A percentile compares a stretch with the other conserved stretches of the same genome.
phyloP scores from a whole-genome alignment of 2,113 vertebrate species.

The Opisthocomus hoazin region DNA sequence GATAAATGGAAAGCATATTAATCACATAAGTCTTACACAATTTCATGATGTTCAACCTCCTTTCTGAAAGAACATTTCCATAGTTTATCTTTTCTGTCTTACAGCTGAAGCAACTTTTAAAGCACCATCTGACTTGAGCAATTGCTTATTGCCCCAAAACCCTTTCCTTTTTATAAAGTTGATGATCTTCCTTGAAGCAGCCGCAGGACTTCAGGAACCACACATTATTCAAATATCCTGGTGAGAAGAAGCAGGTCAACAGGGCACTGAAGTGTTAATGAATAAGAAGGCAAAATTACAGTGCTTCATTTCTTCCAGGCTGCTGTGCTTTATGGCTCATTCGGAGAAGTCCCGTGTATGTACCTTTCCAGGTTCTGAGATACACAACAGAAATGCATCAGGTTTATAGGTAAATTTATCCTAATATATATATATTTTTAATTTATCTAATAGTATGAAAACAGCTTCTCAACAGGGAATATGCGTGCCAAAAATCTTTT shows the following conservation, averaged over 20 bases:
- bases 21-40: not conserved
- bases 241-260: not conserved
- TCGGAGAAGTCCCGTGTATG: not conserved
- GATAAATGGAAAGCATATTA: not conserved
- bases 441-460: not conserved
- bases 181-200: not conserved
- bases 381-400: not conserved
- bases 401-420: not conserved
- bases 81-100: not conserved
- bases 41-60: not conserved
- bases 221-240: not conserved
- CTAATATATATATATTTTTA: not conserved
- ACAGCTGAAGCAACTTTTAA: slow-evolving; percentile 3
- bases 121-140: not conserved
- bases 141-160: not conserved
- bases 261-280: not conserved
- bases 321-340: not conserved
- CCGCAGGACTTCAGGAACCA: not conserved
- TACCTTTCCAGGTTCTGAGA: not conserved
- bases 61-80: not conserved
- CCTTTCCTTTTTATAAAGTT: not conserved
- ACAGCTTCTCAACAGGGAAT: not conserved
- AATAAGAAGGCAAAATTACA: slow-evolving; percentile 18
- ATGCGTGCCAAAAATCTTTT: not conserved
- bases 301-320: not conserved